Evolutionary conservation across 2,888 invertebrate species (phyloP).

Genomic region (Ischnus inquisitorius): DNA sequence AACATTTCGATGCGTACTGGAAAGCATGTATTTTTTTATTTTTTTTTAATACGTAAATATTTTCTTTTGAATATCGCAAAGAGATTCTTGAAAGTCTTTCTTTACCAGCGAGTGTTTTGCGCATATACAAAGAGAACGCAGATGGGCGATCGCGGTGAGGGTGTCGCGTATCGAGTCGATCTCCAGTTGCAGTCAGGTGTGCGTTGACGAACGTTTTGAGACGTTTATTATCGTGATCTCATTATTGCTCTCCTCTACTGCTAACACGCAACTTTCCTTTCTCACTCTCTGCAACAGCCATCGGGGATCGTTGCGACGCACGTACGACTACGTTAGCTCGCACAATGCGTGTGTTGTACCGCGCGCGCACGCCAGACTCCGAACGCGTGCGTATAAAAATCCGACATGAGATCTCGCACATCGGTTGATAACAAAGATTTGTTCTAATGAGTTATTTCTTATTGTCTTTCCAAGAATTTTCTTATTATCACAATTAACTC

Average conservation of each 20-base stretch:
- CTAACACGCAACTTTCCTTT: constrained; percentile 34
- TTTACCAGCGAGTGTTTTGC: constrained; percentile 27
- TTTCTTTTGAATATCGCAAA: neutral
- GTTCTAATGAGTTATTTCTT: neutral
- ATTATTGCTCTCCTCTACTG: constrained; percentile 63
- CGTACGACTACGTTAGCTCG: constrained; percentile 29
- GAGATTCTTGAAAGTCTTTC: constrained; percentile 13
- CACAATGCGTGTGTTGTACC: constrained; percentile 12
- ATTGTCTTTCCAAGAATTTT: neutral
- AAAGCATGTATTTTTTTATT: too few species aligned
- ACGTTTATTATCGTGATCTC: constrained; percentile 77
- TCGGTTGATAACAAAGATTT: neutral
- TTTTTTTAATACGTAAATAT: neutral
- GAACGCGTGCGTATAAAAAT: constrained; percentile 12
- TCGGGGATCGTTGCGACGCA: constrained; percentile 14
- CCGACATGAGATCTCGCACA: neutral
- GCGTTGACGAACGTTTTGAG: constrained; percentile 57
- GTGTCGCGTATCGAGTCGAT: constrained; percentile 78
- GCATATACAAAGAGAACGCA: constrained; percentile 32
- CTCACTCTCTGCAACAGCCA: constrained; percentile 13
- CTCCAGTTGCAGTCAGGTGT: constrained; percentile 82
- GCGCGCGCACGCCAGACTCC: constrained; percentile 28
- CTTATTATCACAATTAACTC: too few species aligned
- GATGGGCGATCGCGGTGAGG: constrained; percentile 51
- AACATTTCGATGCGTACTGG: neutral